Conservation (phyloP, 2,113 vertebrate species). For the Neoarius graeffei region DNA sequence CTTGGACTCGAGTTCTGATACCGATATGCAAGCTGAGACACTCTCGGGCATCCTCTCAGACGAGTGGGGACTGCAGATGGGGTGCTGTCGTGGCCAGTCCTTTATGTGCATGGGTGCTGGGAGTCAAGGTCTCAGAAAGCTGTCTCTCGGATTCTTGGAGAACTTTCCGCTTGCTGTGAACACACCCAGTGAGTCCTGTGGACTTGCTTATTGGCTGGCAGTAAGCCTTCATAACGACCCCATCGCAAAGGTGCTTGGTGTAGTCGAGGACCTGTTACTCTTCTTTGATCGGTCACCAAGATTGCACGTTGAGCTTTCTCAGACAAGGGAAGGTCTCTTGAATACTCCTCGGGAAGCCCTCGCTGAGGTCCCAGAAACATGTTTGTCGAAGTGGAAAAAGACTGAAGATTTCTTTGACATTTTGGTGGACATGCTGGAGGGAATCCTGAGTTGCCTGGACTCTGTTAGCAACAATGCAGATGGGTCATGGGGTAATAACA, state of each 20-base stretch:
- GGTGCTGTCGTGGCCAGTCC: slow-evolving; percentile 90
- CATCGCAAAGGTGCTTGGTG: slow-evolving; percentile 81
- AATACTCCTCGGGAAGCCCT: slow-evolving; percentile 74
- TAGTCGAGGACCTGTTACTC: slow-evolving; percentile 82
- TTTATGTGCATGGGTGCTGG: slow-evolving; percentile 85
- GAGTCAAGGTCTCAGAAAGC: slow-evolving; percentile 84
- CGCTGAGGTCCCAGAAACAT: slow-evolving; percentile 83
- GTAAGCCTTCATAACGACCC: slow-evolving; percentile 82
- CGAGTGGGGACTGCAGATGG: slow-evolving; percentile 92
- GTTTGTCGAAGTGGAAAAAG: slow-evolving; percentile 86
- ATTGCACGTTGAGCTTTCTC: slow-evolving; percentile 80
- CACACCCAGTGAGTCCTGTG: slow-evolving; percentile 88
- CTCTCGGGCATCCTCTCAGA: slow-evolving; percentile 84
- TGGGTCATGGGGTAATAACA: slow-evolving; percentile 72
- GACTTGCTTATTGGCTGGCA: slow-evolving; percentile 88
- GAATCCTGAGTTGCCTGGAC: slow-evolving; percentile 85
- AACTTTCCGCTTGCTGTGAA: slow-evolving; percentile 86
- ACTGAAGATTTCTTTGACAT: slow-evolving; percentile 91
- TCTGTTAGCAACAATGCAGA: slow-evolving; percentile 73
- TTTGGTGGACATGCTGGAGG: slow-evolving; percentile 85
- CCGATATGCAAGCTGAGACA: slow-evolving; percentile 78
- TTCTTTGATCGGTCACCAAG: slow-evolving; percentile 83
- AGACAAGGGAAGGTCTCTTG: slow-evolving; percentile 75
- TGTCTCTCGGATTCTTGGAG: slow-evolving; percentile 84
- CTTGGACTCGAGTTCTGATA: slow-evolving; percentile 73